Conservation (phyloP, 2,113 vertebrate species). For the Canis aureus region DNA sequence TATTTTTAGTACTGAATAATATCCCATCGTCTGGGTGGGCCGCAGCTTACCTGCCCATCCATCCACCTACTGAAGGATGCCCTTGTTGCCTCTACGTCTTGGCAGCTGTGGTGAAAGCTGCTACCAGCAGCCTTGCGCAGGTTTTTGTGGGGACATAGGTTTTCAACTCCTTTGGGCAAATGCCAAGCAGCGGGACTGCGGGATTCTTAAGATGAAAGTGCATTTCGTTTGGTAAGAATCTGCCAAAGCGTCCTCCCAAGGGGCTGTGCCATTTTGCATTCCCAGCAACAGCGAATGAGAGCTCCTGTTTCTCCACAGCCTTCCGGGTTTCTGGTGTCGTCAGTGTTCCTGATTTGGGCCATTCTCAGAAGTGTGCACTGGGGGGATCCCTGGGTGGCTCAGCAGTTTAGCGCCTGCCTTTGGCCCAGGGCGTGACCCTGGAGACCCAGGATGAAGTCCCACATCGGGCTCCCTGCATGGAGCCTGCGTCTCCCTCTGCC, state of each 20-base stretch:
- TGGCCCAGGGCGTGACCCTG: no score
- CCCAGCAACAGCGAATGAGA: fast-evolving
- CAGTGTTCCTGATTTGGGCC: not conserved
- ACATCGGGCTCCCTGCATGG: no score
- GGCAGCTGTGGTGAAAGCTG: not conserved
- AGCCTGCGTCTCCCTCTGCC: no score
- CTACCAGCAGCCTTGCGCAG: no score
- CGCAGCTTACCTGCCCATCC: not conserved
- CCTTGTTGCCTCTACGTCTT: not conserved
- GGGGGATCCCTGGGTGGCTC: no score
- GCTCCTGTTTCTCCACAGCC: not conserved
- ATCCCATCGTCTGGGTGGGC: not conserved
- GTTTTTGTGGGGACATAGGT: not conserved
- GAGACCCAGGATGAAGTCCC: no score
- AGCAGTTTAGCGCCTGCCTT: no score
- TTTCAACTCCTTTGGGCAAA: not conserved
- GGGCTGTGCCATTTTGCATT: not conserved
- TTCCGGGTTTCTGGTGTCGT: not conserved
- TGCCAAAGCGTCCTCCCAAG: not conserved
- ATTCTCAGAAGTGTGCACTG: fast-evolving
- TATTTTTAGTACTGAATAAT: not conserved
- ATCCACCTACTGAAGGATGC: not conserved
- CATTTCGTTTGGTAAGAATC: not conserved
- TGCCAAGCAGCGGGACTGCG: not conserved
- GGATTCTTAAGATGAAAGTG: not conserved